Evolutionary conservation across 2,113 vertebrate species (phyloP).

Genomic region (Athene cunicularia): DNA sequence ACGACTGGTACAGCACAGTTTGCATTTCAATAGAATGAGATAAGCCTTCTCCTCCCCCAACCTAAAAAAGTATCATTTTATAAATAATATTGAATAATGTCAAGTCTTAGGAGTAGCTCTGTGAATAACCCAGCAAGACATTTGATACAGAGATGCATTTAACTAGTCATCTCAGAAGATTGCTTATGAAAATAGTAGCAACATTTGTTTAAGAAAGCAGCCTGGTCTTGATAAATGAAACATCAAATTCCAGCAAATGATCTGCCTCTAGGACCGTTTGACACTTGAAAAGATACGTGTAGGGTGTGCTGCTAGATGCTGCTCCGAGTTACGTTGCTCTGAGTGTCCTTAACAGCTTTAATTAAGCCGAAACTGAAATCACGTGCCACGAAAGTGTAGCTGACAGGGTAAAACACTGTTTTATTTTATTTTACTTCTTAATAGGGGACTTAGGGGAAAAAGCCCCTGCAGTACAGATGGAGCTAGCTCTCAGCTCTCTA

Average conservation of each 20-base stretch:
- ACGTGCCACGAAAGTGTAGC: constrained; percentile 31
- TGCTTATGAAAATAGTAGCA: constrained; percentile 79
- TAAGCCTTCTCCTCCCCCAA: constrained; percentile 70
- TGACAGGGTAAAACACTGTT: constrained; percentile 56
- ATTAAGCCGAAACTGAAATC: constrained; percentile 65
- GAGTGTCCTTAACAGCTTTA: constrained; percentile 49
- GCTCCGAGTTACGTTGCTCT: constrained; percentile 21
- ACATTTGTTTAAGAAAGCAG: constrained; percentile 78
- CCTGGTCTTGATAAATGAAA: constrained; percentile 74
- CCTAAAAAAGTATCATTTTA: constrained; percentile 78
- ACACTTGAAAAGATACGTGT: constrained; percentile 63
- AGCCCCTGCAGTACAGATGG: neutral
- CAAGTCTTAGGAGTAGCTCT: constrained; percentile 75
- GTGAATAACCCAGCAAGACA: constrained; percentile 78
- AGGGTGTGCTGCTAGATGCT: constrained; percentile 30
- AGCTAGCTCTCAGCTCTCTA: neutral
- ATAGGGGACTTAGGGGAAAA: neutral
- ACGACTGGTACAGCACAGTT: constrained; percentile 66
- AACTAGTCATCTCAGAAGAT: constrained; percentile 75
- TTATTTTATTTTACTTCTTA: constrained; percentile 53
- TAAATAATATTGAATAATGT: constrained; percentile 82
- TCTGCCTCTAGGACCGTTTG: constrained; percentile 56
- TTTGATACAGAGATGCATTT: constrained; percentile 76
- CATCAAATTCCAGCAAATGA: constrained; percentile 73
- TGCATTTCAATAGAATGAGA: constrained; percentile 81